Evolutionary conservation across 1,140 invertebrate genomes (phyloP).

Genomic region (Hyles euphorbiae): DNA sequence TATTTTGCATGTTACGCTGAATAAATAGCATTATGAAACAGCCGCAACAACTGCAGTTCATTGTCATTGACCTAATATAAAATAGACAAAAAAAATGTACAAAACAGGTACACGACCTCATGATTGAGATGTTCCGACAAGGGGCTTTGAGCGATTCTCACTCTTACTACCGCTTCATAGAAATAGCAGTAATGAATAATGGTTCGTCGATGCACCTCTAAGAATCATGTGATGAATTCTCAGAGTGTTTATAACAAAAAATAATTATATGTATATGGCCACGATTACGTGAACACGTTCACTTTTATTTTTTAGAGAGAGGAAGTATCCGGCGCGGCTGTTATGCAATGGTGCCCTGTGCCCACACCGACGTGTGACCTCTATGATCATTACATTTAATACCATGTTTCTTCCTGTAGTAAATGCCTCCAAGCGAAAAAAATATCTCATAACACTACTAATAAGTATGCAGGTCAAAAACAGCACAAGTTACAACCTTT

Average conservation of each 20-base stretch:
- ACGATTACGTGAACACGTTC: slow-evolving; percentile 53
- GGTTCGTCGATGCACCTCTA: slow-evolving; percentile 9
- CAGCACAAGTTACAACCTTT: too few species aligned
- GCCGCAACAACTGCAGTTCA: slow-evolving; percentile 13
- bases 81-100: slow-evolving; percentile 9
- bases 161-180: slow-evolving; percentile 8
- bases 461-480: too few species aligned
- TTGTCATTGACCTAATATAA: slow-evolving; percentile 30
- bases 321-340: slow-evolving; percentile 32
- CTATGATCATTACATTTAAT: slow-evolving; percentile 6
- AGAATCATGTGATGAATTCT: slow-evolving; percentile 32
- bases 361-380: slow-evolving; percentile 24
- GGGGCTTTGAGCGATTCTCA: slow-evolving; percentile 20
- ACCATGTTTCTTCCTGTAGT: background rate
- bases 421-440: too few species aligned
- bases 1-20: too few species aligned
- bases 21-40: too few species aligned
- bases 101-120: slow-evolving; percentile 10
- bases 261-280: slow-evolving; percentile 46
- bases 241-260: slow-evolving; percentile 36
- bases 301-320: slow-evolving; percentile 63
- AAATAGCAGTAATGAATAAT: background rate
- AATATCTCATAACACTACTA: too few species aligned
- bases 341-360: slow-evolving; percentile 38
- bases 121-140: slow-evolving; percentile 7